Evolutionary conservation across 2,797 vertebrate species (phyloP), one percentile per base, ranked within the genome.

Genomic region (Tiaroga cobitis): DNA sequence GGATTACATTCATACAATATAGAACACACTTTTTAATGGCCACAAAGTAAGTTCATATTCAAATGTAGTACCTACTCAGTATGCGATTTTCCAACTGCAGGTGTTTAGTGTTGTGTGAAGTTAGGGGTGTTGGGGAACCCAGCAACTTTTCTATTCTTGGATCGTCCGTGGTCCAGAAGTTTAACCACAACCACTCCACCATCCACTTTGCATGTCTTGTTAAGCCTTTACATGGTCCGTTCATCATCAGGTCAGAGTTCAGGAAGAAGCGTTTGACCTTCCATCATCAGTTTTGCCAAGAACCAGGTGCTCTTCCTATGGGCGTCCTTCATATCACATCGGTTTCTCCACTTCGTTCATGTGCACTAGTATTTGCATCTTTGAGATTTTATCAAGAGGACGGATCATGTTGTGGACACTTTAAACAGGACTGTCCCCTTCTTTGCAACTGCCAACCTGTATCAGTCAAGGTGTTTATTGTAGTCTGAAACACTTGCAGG

Each of bases 401-500:
- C 19, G 1, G 74, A 85, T 82, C 10, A 4, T 78, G 54, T 74
- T 65, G 63, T 83, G 43, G 51, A 75, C 18, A 18, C 0, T 65
- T 82, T 43, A 59, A 70, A 78, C 65, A 76, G 56, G 74, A 65
- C 82, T 46, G 32, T 80, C 74, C 56, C 26, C 10, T 34, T 54
- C 13, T 61, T 46, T 32, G 59, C 7, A 16, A 37, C 37, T 67
- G 68, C 76, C 46, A 79, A 37, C 65, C 63, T 56, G 32, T 67
- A 74, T 32, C 63, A 85, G 37, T 61, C 79, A 26, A 63, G 72
- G 72, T 68, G 77, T 84, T 75, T 59, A 74, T 72, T 74, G 81
- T 72, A 13, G 87, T 86, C 85, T 81, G 80, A 88, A 86, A 88
- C 81, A 90, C 88, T 90, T 89, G 89, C 84, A 83, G 90, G 88